Evolutionary conservation across 1,140 invertebrate species (phyloP).

Genomic region (Oryctes rhinoceros): DNA sequence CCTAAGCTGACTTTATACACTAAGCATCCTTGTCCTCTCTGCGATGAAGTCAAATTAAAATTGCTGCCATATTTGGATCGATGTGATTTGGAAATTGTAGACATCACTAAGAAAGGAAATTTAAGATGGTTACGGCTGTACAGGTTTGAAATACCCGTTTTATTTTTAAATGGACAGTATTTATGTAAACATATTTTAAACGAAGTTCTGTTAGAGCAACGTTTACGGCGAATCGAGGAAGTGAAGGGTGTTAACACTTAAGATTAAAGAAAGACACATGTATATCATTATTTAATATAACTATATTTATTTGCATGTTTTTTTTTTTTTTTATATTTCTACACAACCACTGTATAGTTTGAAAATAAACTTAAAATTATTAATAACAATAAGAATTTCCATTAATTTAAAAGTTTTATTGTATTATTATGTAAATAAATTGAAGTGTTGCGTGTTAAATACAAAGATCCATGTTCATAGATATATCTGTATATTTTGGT

Average conservation of each 20-base stretch:
- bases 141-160: slow-evolving; percentile 84
- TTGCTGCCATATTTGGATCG: slow-evolving; percentile 69
- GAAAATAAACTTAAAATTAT: too few relatives aligned
- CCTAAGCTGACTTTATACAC: slow-evolving; percentile 81
- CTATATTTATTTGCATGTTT: not conserved
- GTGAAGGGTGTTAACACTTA: not conserved
- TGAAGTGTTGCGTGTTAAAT: too few relatives aligned
- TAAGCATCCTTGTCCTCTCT: slow-evolving; percentile 81
- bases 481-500: too few relatives aligned
- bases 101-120: slow-evolving; percentile 79
- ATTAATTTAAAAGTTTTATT: not conserved
- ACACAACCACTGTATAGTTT: not conserved
- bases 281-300: slow-evolving; percentile 27
- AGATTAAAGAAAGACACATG: too few relatives aligned
- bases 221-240: slow-evolving; percentile 57
- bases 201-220: slow-evolving; percentile 63
- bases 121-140: slow-evolving; percentile 78
- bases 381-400: not conserved
- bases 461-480: too few relatives aligned
- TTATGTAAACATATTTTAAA: slow-evolving; percentile 85
- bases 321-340: not conserved
- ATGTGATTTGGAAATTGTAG: slow-evolving; percentile 74
- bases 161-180: slow-evolving; percentile 84
- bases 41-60: slow-evolving; percentile 79
- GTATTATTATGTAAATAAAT: too few relatives aligned